These are phyloP conservation scores for Carcharodon carcharias DNA, from an alignment of 2,797 vertebrate genomes.

Conservation along the genomic window DNA sequence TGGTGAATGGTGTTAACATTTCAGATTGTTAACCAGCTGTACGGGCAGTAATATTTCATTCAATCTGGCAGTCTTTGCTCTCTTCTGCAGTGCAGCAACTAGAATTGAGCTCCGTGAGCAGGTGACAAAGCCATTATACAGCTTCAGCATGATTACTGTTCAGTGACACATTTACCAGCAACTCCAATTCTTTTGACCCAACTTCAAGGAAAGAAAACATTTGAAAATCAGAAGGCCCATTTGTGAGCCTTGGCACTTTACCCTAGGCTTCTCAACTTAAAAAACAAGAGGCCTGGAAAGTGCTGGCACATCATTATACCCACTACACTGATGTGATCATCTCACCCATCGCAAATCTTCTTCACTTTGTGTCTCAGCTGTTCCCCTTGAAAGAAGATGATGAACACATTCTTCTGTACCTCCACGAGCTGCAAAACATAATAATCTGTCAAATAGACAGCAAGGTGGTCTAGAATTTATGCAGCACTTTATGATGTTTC, in stretches of 20 bases:
- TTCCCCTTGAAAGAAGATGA: conserved; percentile 73
- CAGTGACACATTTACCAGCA: neutral
- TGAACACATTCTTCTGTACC: conserved; percentile 68
- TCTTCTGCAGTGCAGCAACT: neutral
- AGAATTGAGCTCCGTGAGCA: neutral
- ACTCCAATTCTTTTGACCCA: neutral
- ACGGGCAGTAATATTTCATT: neutral
- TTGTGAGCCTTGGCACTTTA: neutral
- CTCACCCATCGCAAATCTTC: conserved; percentile 72
- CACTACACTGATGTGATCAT: neutral
- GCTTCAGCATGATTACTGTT: neutral
- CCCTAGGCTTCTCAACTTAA: neutral
- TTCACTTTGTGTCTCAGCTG: conserved; percentile 66
- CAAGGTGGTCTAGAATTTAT: neutral
- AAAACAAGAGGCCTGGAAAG: neutral
- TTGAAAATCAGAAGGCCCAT: neutral
- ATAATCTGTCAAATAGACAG: neutral
- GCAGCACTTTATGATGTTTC: neutral
- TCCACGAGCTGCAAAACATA: conserved; percentile 60
- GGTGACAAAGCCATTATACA: neutral
- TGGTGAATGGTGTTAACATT: neutral
- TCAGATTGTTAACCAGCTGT: neutral
- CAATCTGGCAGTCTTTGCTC: neutral
- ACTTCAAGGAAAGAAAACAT: neutral
- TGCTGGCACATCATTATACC: neutral